These are phyloP conservation scores for Thripadectes ignobilis DNA, from an alignment of 2,797 vertebrate species.

Conservation along the genomic window DNA sequence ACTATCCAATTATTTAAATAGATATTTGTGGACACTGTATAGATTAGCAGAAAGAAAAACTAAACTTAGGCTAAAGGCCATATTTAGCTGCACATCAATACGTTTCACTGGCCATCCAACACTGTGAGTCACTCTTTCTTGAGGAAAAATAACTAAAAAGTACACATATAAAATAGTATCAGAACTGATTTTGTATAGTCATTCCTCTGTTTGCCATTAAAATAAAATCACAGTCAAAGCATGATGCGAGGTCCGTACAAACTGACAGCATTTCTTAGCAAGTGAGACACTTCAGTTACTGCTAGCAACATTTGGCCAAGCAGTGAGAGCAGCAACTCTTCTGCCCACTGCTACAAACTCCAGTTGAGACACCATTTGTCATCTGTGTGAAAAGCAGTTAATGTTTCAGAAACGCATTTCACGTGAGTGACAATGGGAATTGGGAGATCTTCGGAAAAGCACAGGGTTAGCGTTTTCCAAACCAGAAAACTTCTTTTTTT, in stretches of 20 bases:
- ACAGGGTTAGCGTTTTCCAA: background rate
- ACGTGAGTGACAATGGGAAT: background rate
- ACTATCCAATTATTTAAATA: background rate
- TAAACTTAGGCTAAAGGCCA: background rate
- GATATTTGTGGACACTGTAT: background rate
- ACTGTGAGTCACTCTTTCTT: background rate
- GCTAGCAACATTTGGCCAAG: background rate
- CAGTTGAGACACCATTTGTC: background rate
- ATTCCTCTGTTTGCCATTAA: background rate
- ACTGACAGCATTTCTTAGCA: background rate
- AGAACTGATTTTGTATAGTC: background rate
- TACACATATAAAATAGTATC: background rate
- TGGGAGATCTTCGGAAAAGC: background rate
- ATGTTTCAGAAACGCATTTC: background rate
- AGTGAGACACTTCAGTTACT: background rate
- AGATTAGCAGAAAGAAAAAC: slow-evolving; percentile 11
- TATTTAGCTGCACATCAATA: background rate
- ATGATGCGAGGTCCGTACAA: background rate
- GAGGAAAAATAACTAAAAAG: background rate
- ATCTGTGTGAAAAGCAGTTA: background rate
- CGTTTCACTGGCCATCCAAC: background rate
- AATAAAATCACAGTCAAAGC: background rate
- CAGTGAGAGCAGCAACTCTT: background rate
- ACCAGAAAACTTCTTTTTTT: background rate
- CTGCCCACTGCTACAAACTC: background rate